phyloP scores from a whole-genome alignment of 2,888 invertebrate species.

The Campoplex capitator region DNA sequence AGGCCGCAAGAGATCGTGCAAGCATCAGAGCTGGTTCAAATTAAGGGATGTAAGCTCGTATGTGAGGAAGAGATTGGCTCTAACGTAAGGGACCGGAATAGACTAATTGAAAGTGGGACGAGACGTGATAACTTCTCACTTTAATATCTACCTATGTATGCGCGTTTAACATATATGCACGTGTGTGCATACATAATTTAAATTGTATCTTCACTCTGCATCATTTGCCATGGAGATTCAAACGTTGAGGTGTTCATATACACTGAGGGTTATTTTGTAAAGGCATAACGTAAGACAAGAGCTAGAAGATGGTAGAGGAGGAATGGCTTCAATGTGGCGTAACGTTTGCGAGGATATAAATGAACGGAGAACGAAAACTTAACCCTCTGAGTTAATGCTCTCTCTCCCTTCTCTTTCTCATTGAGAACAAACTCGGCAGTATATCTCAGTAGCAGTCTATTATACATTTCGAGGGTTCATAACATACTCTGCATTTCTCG shows the following conservation, averaged over 20 bases:
- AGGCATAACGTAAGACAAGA: not conserved
- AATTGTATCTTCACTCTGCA: slow-evolving; percentile 1
- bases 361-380: not conserved
- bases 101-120: slow-evolving; percentile 15
- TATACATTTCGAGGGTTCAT: not conserved
- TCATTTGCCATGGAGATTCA: not conserved
- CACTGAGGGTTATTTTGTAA: slow-evolving; percentile 2
- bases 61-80: slow-evolving; percentile 31
- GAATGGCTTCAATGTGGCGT: slow-evolving; percentile 10
- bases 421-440: not conserved
- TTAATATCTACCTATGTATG: slow-evolving; percentile 6
- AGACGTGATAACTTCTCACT: not conserved
- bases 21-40: slow-evolving; percentile 50
- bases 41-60: slow-evolving; percentile 18
- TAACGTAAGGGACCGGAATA: slow-evolving; percentile 17
- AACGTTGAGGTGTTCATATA: not conserved
- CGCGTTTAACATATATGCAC: not conserved
- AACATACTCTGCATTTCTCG: not conserved
- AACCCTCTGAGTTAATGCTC: not conserved
- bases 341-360: not conserved
- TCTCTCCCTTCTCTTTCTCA: not conserved
- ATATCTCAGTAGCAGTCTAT: slow-evolving; percentile 4
- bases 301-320: not conserved
- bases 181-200: not conserved
- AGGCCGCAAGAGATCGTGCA: slow-evolving; percentile 34